These are phyloP conservation scores for Drosophila maculinotata DNA, from an alignment of 2,888 invertebrate genomes.

Conservation along the genomic window DNA sequence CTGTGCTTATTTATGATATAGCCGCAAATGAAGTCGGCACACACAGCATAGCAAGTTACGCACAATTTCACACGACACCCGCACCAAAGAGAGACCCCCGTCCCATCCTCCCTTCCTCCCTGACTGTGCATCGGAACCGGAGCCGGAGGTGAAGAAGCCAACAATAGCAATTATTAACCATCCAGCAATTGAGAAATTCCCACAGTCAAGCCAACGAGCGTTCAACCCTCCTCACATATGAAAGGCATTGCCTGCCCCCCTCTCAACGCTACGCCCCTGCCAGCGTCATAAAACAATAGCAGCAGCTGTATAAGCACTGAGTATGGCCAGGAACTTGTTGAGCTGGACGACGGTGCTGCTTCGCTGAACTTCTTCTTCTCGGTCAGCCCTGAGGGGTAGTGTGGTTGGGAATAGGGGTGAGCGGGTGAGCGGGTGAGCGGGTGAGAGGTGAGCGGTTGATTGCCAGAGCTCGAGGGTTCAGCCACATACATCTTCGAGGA, in stretches of 20 bases:
- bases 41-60: conserved; percentile 59
- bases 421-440: not conserved
- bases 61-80: conserved; percentile 70
- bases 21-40: conserved; percentile 67
- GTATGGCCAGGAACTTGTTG: conserved; percentile 67
- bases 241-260: conserved; percentile 1
- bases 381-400: conserved; percentile 2
- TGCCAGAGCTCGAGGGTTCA: conserved; percentile 15
- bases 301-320: conserved; percentile 66
- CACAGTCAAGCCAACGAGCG: conserved; percentile 65
- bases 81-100: conserved; percentile 22
- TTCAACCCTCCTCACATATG: conserved; percentile 56
- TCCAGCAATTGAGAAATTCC: conserved; percentile 82
- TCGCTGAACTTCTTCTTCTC: conserved; percentile 69
- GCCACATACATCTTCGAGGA: not conserved
- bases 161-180: conserved; percentile 80
- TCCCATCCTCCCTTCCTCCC: not conserved
- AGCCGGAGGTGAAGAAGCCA: conserved; percentile 73
- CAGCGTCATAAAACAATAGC: conserved; percentile 54
- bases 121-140: conserved; percentile 14
- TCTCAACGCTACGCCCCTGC: conserved; percentile 1
- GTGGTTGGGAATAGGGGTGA: not conserved
- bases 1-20: conserved; percentile 45
- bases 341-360: conserved; percentile 72
- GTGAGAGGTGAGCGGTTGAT: no score